Percentiles rank a stretch among this genome's conserved stretches.
phyloP scores from a whole-genome alignment of 1,140 invertebrate species.

The Carposina sasakii region DNA sequence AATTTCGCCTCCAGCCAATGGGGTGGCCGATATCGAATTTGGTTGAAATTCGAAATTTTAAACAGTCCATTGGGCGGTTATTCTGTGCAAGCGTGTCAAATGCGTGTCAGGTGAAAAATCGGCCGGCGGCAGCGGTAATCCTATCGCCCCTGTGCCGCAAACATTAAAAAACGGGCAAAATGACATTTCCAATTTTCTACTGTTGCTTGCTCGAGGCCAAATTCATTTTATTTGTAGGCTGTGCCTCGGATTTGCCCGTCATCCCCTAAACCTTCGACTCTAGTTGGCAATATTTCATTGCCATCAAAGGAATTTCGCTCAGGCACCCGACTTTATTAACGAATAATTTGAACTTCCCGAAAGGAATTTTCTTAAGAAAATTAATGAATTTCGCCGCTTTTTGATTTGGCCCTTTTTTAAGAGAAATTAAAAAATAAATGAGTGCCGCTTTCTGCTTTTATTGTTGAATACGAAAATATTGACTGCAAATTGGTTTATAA shows the following conservation, averaged over 20 bases:
- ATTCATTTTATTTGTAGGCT: constrained; percentile 57
- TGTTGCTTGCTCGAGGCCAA: constrained; percentile 54
- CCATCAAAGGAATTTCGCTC: constrained; percentile 49
- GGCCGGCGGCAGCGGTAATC: constrained; percentile 47
- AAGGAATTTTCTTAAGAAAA: constrained; percentile 51
- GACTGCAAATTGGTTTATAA: constrained; percentile 36
- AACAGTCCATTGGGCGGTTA: too few species aligned
- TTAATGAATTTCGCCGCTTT: constrained; percentile 45
- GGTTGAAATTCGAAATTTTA: too few species aligned
- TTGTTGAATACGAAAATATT: constrained; percentile 31
- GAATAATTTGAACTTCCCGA: constrained; percentile 44
- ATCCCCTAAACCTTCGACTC: constrained; percentile 21
- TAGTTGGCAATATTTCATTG: constrained; percentile 50
- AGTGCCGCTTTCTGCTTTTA: constrained; percentile 37
- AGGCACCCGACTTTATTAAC: constrained; percentile 45
- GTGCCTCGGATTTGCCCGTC: constrained; percentile 47
- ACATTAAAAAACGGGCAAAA: constrained; percentile 67
- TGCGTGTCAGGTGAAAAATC: constrained; percentile 39
- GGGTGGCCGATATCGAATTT: too few species aligned
- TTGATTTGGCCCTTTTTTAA: constrained; percentile 35
- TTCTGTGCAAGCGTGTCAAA: too few species aligned
- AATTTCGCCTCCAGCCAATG: too few species aligned
- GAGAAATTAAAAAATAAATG: constrained; percentile 40
- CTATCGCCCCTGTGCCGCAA: constrained; percentile 52
- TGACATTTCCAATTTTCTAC: constrained; percentile 72